Evolutionary conservation across 2,113 vertebrate species (phyloP), one percentile per base, ranked within the genome.

Genomic region (Onychorhynchus coronatus): DNA sequence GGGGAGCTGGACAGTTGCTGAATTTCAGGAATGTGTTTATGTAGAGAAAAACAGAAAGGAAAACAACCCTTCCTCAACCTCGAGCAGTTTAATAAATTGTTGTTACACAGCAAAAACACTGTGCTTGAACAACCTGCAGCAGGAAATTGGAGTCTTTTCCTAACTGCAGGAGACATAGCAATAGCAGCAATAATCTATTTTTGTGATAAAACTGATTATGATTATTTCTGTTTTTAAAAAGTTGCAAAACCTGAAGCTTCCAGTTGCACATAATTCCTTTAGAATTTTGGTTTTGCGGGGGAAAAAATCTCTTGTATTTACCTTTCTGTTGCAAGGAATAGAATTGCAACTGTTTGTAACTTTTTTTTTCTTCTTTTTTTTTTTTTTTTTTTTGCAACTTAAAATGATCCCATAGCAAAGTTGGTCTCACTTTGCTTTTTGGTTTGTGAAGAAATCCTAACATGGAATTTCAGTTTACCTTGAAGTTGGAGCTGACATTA

Each of bases 331-430:
- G 9, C 7, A 37, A 31, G 19, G 6, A 44, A 31, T 15, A 53
- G 37, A 53, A 73, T 35, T 55, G 9, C 8, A 65, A 30, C 8
- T 21, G 14, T 9, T 39, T 66, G 30, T 20, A 11, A 20, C 15
- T 30, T 52, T 6, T 47, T 44, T 53, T 19, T 72, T 19, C 23
- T 59, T 37, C 5, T 47, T 52, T 53, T 25, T 52, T 6, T 47
- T 52, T 53, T 37, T 19, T 14, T 63, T 20, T 55, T 27, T 46
- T 18, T n/a, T 27, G 1, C 8, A 27, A 4, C 35, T 73, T 35
- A 37, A 44, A 62, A 37, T 12, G 16, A 20, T 74, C 9, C 11
- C 0, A 0, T 46, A 10, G 49, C 33, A 44, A 5, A n/a, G 5
- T 50, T 55, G 30, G 8, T 66, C 15, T 87, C 28, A 4, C 23